Evolutionary conservation across 2,888 invertebrate genomes (phyloP), one percentile per base, ranked within the genome.

Genomic region (Zaprionus bogoriensis): DNA sequence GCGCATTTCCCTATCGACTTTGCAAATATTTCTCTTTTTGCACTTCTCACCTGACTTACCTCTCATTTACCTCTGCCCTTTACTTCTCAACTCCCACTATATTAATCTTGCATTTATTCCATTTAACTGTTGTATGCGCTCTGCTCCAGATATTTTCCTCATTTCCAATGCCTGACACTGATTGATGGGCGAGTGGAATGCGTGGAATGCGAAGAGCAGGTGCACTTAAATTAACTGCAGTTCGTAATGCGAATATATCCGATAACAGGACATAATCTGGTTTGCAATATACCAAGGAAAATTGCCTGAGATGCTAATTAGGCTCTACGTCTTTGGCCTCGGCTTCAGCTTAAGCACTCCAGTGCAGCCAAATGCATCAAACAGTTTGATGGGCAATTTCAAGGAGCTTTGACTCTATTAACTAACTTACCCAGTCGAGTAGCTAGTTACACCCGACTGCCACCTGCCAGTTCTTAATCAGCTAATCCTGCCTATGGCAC

Each of bases 331-430:
- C n/a, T 53, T 48, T 39, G 45, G 12, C 32, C 38, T 30, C 23
- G 51, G 51, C 52, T 55, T 30, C 39, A 27, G 44, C 27, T 46
- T 38, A 57, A 20, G 23, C 23, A 23, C n/a, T n/a, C n/a, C n/a
- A n/a, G 38, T 45, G 45, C 25, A 36, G n/a, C 36, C 46, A n/a
- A n/a, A n/a, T n/a, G n/a, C n/a, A 42, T 42, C 54, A 47, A 78
- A 55, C 36, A 36, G 60, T 51, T 58, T 67, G 71, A 77, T 66
- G 25, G 23, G 51, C 66, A 81, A 81, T 84, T 79, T 81, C 67
- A 77, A 63, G 79, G 63, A 59, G 67, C 61, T 67, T 63, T 78
- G 75, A 41, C 44, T 63, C 57, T 41, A 67, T 74, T 74, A 77
- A 60, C 48, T 36, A 68, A 53, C 45, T 52, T 59, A 14, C 7